phyloP scores from a whole-genome alignment of 2,113 vertebrate species.

The Clarias magur region DNA sequence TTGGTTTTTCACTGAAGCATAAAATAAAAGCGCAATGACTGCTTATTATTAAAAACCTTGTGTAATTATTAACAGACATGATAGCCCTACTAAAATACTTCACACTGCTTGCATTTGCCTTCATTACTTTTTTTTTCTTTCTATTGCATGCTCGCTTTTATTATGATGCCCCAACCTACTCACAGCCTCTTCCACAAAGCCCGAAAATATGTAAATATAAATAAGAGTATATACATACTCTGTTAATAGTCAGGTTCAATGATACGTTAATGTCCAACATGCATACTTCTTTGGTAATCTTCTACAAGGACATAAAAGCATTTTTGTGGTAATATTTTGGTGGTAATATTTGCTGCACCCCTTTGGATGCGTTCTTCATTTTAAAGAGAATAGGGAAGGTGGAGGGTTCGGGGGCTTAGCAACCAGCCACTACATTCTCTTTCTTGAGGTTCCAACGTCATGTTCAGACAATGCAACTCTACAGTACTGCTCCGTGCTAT shows the following conservation, averaged over 20 bases:
- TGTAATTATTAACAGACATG: constrained; percentile 64
- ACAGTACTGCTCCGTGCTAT: constrained; percentile 47
- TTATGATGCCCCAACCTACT: constrained; percentile 66
- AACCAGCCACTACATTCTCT: constrained; percentile 51
- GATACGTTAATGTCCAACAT: constrained; percentile 26
- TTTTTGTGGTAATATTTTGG: background rate
- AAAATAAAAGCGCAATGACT: constrained; percentile 5
- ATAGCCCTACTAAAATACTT: constrained; percentile 71
- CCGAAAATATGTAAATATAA: background rate
- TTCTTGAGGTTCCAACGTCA: constrained; percentile 69
- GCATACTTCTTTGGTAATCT: constrained; percentile 6
- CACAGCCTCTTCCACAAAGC: constrained; percentile 73
- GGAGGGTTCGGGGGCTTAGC: no score
- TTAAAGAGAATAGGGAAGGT: background rate
- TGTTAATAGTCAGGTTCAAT: constrained; percentile 31
- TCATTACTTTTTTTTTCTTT: constrained; percentile 64
- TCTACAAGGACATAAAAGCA: constrained; percentile 21
- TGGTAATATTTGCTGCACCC: constrained; percentile 6
- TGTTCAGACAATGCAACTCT: constrained; percentile 62
- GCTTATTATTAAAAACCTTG: constrained; percentile 45
- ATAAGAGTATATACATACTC: background rate
- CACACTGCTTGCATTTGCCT: constrained; percentile 59
- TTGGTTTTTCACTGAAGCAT: constrained; percentile 15
- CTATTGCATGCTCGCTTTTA: constrained; percentile 72
- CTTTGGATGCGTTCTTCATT: background rate